phyloP scores from a whole-genome alignment of 2,113 vertebrate species.

The Tilapia sparmanii region DNA sequence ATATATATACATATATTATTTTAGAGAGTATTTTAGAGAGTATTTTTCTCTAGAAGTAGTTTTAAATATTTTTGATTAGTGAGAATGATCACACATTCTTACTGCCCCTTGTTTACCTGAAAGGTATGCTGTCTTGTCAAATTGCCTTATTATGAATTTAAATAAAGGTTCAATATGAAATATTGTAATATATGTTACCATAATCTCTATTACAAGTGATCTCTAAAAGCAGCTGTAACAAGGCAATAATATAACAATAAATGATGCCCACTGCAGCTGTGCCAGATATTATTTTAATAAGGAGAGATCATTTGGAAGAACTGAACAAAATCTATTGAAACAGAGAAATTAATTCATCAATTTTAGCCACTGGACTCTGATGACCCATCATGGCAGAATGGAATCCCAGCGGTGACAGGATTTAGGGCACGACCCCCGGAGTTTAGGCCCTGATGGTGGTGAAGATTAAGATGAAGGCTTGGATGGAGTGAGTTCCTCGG shows the following conservation, averaged over 20 bases:
- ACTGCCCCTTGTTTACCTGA: background rate
- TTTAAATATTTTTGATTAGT: background rate
- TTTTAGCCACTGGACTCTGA: background rate
- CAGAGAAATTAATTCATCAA: background rate
- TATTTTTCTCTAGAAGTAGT: background rate
- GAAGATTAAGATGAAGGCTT: background rate
- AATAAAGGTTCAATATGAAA: background rate
- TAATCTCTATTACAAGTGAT: background rate
- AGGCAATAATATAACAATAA: background rate
- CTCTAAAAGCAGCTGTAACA: background rate
- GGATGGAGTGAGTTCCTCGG: background rate
- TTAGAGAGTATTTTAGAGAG: too few relatives aligned
- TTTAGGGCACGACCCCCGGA: background rate
- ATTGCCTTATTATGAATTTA: background rate
- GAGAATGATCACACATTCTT: background rate
- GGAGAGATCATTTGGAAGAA: background rate
- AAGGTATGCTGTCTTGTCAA: background rate
- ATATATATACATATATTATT: too few relatives aligned
- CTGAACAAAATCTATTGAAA: background rate
- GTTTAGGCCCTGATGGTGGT: background rate
- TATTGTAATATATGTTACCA: background rate
- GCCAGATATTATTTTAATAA: background rate
- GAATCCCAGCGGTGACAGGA: background rate
- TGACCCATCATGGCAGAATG: background rate
- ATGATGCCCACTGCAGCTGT: background rate